These are phyloP conservation scores for Hydrozoanthus gracilis DNA, from an alignment of 92 coral and sea anemone species.

Conservation along the genomic window DNA sequence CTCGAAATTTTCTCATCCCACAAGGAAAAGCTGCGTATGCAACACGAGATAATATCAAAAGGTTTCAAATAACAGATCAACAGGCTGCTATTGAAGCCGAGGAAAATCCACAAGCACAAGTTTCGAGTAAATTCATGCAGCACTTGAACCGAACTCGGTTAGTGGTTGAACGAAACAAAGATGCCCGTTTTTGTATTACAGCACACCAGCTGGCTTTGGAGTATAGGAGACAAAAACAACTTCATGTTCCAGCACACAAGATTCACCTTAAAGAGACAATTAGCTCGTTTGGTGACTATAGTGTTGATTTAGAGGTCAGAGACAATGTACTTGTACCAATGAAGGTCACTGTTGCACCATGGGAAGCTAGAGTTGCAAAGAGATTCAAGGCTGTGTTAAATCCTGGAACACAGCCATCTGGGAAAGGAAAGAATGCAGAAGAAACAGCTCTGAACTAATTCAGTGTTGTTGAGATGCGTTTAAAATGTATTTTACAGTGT, in stretches of 20 bases:
- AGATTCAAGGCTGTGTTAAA: constrained; percentile 60
- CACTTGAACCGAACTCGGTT: constrained; percentile 75
- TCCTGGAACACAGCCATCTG: constrained; percentile 40
- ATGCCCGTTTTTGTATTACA: constrained; percentile 65
- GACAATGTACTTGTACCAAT: constrained; percentile 71
- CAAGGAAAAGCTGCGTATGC: constrained; percentile 91
- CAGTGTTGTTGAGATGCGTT: not conserved
- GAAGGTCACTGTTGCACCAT: constrained; percentile 76
- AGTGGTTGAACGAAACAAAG: constrained; percentile 74
- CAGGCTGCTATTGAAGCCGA: constrained; percentile 56
- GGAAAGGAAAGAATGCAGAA: not conserved
- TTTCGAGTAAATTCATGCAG: constrained; percentile 71
- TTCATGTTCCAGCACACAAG: constrained; percentile 88
- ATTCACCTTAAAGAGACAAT: constrained; percentile 76
- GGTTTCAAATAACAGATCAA: constrained; percentile 65
- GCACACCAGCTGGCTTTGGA: constrained; percentile 87
- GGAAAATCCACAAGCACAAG: constrained; percentile 64
- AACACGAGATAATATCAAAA: constrained; percentile 84
- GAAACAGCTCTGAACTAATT: constrained; percentile 4
- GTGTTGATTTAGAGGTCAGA: constrained; percentile 71
- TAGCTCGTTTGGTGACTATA: constrained; percentile 79
- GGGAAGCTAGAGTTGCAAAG: constrained; percentile 72
- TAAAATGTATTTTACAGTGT: no score
- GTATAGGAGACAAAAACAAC: constrained; percentile 77
- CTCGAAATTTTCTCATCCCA: constrained; percentile 82